Evolutionary conservation across 2,888 invertebrate species (phyloP).

Genomic region (Lagria hirta): DNA sequence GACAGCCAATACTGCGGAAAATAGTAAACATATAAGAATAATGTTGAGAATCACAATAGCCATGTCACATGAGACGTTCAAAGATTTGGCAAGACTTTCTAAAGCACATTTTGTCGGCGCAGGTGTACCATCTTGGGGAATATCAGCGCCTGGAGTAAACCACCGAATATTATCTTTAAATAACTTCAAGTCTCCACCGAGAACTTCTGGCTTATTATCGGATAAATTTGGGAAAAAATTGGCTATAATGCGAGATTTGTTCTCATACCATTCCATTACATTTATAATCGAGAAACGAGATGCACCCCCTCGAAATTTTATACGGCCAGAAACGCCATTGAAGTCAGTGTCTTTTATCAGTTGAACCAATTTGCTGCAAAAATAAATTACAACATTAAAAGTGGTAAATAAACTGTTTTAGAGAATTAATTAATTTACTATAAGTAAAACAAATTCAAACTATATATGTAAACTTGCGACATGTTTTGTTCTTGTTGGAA

Average conservation of each 20-base stretch:
- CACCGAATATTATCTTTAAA: slow-evolving; percentile 63
- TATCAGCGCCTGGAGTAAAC: slow-evolving; percentile 61
- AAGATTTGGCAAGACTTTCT: slow-evolving; percentile 65
- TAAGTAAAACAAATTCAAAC: too few species aligned
- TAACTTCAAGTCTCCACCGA: slow-evolving; percentile 58
- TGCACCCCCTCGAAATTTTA: slow-evolving; percentile 69
- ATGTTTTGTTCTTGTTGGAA: too few species aligned
- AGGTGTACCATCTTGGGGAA: slow-evolving; percentile 69
- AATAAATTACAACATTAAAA: not conserved
- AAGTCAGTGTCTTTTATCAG: slow-evolving; percentile 69
- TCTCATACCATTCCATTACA: slow-evolving; percentile 62
- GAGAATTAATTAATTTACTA: too few species aligned
- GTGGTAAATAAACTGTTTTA: too few species aligned
- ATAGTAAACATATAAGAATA: slow-evolving; percentile 59
- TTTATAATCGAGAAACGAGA: slow-evolving; percentile 66
- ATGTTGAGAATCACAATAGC: slow-evolving; percentile 69
- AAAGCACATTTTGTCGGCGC: slow-evolving; percentile 66
- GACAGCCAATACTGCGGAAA: slow-evolving; percentile 60
- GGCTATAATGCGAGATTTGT: slow-evolving; percentile 58
- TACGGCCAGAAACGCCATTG: slow-evolving; percentile 71
- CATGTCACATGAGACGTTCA: slow-evolving; percentile 72
- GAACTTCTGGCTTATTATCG: slow-evolving; percentile 53
- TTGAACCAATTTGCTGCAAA: slow-evolving; percentile 60
- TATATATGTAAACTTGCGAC: too few species aligned
- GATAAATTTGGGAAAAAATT: slow-evolving; percentile 60